These are phyloP conservation scores for Sebastes kiyomatsui DNA, from an alignment of 2,797 vertebrate genomes.

Conservation along the genomic window DNA sequence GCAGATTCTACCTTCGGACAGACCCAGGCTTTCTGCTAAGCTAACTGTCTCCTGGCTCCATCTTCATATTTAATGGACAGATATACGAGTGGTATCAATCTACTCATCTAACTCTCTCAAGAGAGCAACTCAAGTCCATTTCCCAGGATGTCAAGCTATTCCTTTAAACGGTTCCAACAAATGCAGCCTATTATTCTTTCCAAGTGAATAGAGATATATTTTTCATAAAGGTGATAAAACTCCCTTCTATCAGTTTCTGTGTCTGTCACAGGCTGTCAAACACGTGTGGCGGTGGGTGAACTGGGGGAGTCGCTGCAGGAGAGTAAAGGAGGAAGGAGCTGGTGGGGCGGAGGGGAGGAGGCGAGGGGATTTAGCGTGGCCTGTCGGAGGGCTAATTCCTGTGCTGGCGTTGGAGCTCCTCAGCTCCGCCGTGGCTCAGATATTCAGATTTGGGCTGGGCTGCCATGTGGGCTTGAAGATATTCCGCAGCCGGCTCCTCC, in stretches of 20 bases:
- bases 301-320: conserved; percentile 41
- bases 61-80: neutral
- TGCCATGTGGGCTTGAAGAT: conserved; percentile 85
- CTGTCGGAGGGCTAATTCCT: conserved; percentile 82
- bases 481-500: conserved; percentile 76
- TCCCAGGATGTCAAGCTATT: neutral
- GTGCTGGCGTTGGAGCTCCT: conserved; percentile 74
- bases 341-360: conserved; percentile 34
- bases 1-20: neutral
- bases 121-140: neutral
- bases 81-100: neutral
- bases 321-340: conserved; percentile 43
- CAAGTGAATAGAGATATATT: neutral
- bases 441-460: conserved; percentile 85
- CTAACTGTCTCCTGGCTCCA: neutral
- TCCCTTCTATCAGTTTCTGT: conserved; percentile 19
- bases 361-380: conserved; percentile 72
- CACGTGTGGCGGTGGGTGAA: conserved; percentile 47
- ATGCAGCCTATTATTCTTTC: neutral
- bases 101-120: neutral
- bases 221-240: conserved; percentile 20
- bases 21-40: neutral
- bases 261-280: conserved; percentile 47
- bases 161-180: neutral
- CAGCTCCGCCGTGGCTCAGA: conserved; percentile 77